Evolutionary conservation across 1,140 invertebrate species (phyloP).

Genomic region (Rhopalosiphum maidis): DNA sequence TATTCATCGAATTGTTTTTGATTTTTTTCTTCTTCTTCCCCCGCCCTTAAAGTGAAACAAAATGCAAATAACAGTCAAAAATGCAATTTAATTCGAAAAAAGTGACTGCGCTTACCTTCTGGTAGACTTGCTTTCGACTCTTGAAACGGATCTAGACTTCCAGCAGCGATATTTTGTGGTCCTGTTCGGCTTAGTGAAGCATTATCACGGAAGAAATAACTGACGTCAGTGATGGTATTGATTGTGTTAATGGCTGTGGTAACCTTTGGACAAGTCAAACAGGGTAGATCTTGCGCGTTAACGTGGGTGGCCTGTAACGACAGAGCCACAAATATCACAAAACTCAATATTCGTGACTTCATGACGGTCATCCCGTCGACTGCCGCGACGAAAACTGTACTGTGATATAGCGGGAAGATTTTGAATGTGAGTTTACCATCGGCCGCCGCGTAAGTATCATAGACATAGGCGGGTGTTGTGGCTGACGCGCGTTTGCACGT

Average conservation of each 20-base stretch:
- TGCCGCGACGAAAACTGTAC: not conserved
- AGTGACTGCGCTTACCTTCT: not conserved
- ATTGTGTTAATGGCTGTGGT: too few relatives aligned
- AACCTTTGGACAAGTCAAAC: too few relatives aligned
- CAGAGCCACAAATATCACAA: not conserved
- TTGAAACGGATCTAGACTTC: not conserved
- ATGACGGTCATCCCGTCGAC: not conserved
- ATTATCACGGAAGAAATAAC: not conserved
- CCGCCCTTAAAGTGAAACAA: not conserved
- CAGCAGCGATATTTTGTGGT: not conserved
- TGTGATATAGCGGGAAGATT: not conserved
- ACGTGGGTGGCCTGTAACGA: not conserved
- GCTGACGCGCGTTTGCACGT: not conserved
- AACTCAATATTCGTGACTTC: not conserved
- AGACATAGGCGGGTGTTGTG: not conserved
- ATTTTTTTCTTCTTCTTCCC: not conserved
- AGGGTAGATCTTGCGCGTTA: not conserved
- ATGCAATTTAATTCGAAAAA: not conserved
- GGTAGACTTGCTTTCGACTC: not conserved
- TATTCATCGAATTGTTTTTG: slow-evolving; percentile 4
- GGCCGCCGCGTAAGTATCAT: not conserved
- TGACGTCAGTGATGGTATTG: not conserved
- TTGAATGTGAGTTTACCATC: too few relatives aligned
- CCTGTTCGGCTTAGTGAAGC: not conserved
- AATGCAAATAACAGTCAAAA: not conserved